Percentiles rank a stretch among this genome's conserved stretches.
These are phyloP conservation scores for Moxostoma hubbsi DNA, from an alignment of 2,797 vertebrate genomes.

Conservation along the genomic window DNA sequence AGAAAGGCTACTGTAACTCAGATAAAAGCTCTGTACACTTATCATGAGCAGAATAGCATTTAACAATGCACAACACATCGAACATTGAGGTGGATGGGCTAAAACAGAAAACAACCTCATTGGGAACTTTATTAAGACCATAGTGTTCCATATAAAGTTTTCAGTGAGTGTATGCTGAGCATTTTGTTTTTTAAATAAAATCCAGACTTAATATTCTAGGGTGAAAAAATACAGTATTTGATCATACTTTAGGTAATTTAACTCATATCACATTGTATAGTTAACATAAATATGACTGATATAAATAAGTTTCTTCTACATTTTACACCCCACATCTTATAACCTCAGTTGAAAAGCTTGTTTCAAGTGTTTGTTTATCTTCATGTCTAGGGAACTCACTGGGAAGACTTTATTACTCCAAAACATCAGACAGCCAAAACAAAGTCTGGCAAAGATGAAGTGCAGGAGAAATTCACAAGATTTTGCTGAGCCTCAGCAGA, in stretches of 20 bases:
- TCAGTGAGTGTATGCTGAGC: neutral
- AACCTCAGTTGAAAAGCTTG: neutral
- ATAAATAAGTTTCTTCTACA: neutral
- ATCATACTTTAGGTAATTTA: neutral
- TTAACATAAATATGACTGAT: too few relatives aligned
- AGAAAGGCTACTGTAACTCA: too few relatives aligned
- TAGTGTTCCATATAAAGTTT: too few relatives aligned
- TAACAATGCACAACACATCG: too few relatives aligned
- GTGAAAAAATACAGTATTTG: too few relatives aligned
- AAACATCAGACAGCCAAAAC: slow-evolving; percentile 54
- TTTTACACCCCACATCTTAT: neutral
- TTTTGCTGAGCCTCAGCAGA: slow-evolving; percentile 8
- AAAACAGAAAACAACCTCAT: too few relatives aligned
- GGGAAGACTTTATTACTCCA: slow-evolving; percentile 62
- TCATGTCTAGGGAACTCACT: slow-evolving; percentile 59
- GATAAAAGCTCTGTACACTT: too few relatives aligned
- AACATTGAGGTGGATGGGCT: too few relatives aligned
- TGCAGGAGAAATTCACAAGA: slow-evolving; percentile 26
- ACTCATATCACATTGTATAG: too few relatives aligned
- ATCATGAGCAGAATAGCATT: too few relatives aligned
- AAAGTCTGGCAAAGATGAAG: slow-evolving; percentile 28
- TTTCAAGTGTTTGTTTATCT: neutral
- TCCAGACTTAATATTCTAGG: neutral
- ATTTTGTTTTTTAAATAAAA: neutral
- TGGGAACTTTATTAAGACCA: too few relatives aligned